Base-by-base conservation (phyloP, 2,888 invertebrate species). In the Panzeria rudis region DNA sequence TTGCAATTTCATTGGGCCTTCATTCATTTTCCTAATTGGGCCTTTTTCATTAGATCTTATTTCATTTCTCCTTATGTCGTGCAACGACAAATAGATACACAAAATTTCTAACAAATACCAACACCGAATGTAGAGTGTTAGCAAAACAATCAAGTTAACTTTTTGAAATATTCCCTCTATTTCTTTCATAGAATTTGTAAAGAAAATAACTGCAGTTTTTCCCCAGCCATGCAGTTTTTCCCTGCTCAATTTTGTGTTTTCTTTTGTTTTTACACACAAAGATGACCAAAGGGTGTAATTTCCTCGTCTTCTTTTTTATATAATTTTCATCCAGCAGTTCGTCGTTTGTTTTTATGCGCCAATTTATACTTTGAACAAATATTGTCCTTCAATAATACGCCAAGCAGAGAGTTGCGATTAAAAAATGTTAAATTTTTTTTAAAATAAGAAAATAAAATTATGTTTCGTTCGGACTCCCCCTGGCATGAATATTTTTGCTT, bases 251-350 rank as follows among this genome's bases (percentile, higher is more conserved):
- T n/a, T n/a, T 35, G 4, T 69, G 25, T 56, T 15, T 15, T 62
- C 11, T 71, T 56, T 73, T 80, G 35, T 73, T 80, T 80, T 50
- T 66, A 59, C 38, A 50, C 50, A 61, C 52, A 68, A 81, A 83
- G 62, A 84, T 86, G 86, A 79, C 86, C 86, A 76, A 73, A 77
- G 87, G 87, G 83, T 83, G 77, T 84, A 85, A 86, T 86, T 84
- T 85, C 71, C 76, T 76, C 81, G 76, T 86, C 86, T 86, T 5
- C 20, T 29, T 56, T 62, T 17, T 38, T 13, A 72, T 23, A 54
- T 78, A 77, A 81, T 83, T 83, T 86, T 72, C 75, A 59, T 41
- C 62, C 71, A 81, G 62, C 68, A 61, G 64, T 72, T 75, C 44
- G 71, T 83, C 56, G 61, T 64, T 84, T 86, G 56, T 81, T 84